phyloP scores from a whole-genome alignment of 2,797 vertebrate genomes.

The Vespertilio murinus region DNA sequence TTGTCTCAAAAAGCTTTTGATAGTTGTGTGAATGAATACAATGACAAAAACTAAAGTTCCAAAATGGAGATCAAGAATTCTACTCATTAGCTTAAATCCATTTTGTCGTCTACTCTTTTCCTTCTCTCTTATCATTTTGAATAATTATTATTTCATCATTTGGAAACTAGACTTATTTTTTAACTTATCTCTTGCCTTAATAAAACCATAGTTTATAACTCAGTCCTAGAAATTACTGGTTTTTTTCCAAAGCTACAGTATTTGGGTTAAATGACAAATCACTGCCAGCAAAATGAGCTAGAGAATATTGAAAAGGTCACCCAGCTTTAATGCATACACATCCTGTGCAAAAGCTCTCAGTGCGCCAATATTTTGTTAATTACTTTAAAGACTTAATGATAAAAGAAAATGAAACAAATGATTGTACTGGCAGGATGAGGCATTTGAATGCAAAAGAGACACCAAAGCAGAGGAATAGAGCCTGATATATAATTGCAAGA shows the following conservation, averaged over 20 bases:
- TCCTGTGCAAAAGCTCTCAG: background rate
- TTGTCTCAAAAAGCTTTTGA: background rate
- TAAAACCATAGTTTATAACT: background rate
- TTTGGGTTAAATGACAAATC: background rate
- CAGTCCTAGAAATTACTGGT: background rate
- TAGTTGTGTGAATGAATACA: background rate
- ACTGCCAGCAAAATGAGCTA: background rate
- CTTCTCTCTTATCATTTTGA: background rate
- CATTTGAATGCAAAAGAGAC: background rate
- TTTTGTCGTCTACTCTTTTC: background rate
- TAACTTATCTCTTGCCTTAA: background rate
- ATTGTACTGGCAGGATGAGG: background rate
- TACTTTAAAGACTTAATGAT: background rate
- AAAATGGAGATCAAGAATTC: slow-evolving; percentile 35
- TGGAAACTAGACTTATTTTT: background rate
- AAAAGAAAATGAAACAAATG: background rate
- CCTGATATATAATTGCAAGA: background rate
- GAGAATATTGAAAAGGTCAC: slow-evolving; percentile 19
- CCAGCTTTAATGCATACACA: background rate
- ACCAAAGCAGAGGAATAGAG: background rate
- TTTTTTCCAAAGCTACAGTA: background rate
- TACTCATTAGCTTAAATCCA: background rate
- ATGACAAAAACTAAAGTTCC: background rate
- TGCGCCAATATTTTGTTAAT: background rate
- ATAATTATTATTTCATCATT: background rate